A percentile compares a stretch with the other conserved stretches of the same genome.
Evolutionary conservation across 30 jellyfish, hydroid and myxozoan species (phyloP).

Genomic region (Chironex yamaguchii): DNA sequence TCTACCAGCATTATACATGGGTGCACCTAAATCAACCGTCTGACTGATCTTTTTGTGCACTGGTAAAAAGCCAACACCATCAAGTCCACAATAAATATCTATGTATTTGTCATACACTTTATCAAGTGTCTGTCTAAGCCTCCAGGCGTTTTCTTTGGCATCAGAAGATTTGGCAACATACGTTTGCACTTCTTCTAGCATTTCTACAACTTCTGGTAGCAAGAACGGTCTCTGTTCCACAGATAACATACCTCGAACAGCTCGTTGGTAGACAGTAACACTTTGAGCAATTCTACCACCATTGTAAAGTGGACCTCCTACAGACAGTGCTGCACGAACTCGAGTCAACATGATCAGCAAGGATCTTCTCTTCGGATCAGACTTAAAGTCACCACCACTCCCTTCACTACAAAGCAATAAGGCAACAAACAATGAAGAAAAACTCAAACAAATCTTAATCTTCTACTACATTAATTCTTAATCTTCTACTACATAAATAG

Average conservation of each 20-base stretch:
- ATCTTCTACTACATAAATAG: too few species aligned
- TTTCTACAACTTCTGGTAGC: not conserved
- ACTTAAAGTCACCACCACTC: not conserved
- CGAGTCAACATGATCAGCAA: conserved; percentile 68
- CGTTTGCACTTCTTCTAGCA: not conserved
- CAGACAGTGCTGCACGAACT: conserved; percentile 70
- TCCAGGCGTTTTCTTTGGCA: conserved; percentile 55
- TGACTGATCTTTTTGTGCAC: conserved; percentile 60
- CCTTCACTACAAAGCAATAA: not conserved
- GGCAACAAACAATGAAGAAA: too few species aligned
- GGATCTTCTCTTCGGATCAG: conserved; percentile 70
- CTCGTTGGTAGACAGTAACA: conserved; percentile 57
- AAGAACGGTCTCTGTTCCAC: conserved; percentile 30
- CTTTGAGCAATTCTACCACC: conserved; percentile 63
- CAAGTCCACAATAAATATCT: conserved; percentile 69
- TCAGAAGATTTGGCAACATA: not conserved
- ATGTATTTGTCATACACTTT: conserved; percentile 71
- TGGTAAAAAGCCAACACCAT: conserved; percentile 61
- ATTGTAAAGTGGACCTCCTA: conserved; percentile 71
- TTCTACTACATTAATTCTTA: too few species aligned
- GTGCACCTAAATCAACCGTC: conserved; percentile 48
- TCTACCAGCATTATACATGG: conserved; percentile 6
- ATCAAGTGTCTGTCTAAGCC: conserved; percentile 68
- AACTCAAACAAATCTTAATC: too few species aligned
- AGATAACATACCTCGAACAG: conserved; percentile 35